Conservation (phyloP, 1,140 invertebrate species). For the Cyclina sinensis region DNA sequence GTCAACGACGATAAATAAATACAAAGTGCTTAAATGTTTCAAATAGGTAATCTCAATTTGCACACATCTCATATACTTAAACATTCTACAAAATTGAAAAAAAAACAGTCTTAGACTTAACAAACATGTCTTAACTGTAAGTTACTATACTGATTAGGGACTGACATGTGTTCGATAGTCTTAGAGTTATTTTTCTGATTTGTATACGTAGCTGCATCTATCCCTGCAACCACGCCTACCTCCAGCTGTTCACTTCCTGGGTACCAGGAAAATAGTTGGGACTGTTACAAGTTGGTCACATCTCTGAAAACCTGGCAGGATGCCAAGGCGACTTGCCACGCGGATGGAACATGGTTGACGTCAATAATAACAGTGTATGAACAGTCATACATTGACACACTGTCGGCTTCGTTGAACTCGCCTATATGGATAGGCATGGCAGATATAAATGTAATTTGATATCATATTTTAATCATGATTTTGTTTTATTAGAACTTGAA, state of each 20-base stretch:
- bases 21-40: too few species aligned
- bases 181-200: too few species aligned
- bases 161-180: too few species aligned
- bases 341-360: neutral
- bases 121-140: too few species aligned
- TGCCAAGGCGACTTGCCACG: neutral
- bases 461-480: too few species aligned
- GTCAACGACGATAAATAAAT: too few species aligned
- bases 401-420: neutral
- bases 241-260: neutral
- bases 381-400: conserved; percentile 50
- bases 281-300: conserved; percentile 24
- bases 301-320: conserved; percentile 36
- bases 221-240: neutral
- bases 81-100: too few species aligned
- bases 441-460: conserved; percentile 33
- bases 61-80: too few species aligned
- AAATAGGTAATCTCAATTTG: too few species aligned
- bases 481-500: too few species aligned
- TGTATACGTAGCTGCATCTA: neutral
- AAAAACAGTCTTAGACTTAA: too few species aligned
- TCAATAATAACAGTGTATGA: conserved; percentile 42
- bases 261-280: conserved; percentile 2
- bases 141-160: too few species aligned
- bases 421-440: conserved; percentile 61